Conservation (phyloP, 1,140 invertebrate genomes). For the Cephus cinctus region DNA sequence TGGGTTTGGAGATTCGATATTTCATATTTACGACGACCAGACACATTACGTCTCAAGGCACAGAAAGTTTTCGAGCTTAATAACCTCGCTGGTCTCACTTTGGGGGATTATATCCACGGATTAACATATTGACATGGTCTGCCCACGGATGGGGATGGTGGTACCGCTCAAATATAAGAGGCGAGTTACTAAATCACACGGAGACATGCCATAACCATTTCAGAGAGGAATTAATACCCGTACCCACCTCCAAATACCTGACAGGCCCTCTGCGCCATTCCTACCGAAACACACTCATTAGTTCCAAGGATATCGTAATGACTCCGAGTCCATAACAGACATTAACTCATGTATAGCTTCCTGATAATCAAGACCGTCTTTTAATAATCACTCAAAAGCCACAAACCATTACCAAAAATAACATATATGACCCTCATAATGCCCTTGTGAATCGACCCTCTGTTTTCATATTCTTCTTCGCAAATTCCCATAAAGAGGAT, state of each 20-base stretch:
- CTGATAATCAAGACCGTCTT: too few species aligned
- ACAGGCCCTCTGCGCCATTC: slow-evolving; percentile 17
- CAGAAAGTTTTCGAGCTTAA: slow-evolving; percentile 43
- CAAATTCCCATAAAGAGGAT: too few species aligned
- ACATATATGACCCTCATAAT: too few species aligned
- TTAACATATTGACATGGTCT: slow-evolving; percentile 54
- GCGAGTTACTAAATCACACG: slow-evolving; percentile 53
- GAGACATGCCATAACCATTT: slow-evolving; percentile 35
- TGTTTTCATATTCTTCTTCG: too few species aligned
- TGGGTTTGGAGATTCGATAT: slow-evolving; percentile 44
- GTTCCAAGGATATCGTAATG: slow-evolving; percentile 25
- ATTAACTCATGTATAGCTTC: too few species aligned
- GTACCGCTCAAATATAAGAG: slow-evolving; percentile 30
- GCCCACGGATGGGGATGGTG: too few species aligned
- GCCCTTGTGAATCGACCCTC: too few species aligned
- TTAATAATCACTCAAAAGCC: too few species aligned
- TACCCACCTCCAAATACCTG: slow-evolving; percentile 19
- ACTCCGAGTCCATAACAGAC: too few species aligned
- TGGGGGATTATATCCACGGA: slow-evolving; percentile 47
- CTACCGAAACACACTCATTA: slow-evolving; percentile 37
- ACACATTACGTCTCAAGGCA: slow-evolving; percentile 29
- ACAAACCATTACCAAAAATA: too few species aligned
- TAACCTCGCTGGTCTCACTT: slow-evolving; percentile 37
- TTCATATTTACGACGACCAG: slow-evolving; percentile 54
- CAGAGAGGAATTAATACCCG: slow-evolving; percentile 33